Percentiles rank a stretch among this genome's conserved stretches.
Evolutionary conservation across 2,113 vertebrate genomes (phyloP).

Genomic region (Ibidorhyncha struthersii): DNA sequence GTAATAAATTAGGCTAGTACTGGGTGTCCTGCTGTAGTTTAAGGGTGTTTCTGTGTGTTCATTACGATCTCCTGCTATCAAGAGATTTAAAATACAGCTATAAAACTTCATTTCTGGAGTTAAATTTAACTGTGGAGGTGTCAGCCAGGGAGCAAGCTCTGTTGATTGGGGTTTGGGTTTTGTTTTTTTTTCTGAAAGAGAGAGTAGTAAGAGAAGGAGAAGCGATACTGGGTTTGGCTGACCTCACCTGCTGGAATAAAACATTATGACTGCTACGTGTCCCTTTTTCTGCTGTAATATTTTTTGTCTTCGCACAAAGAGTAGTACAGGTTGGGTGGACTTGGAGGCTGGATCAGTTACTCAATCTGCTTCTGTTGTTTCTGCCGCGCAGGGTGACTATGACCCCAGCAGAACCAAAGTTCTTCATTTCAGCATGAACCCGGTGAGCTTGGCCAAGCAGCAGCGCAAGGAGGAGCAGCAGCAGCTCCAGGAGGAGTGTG

Average conservation of each 20-base stretch:
- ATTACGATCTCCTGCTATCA: not conserved
- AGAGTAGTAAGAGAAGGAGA: not conserved
- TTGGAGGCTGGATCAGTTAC: not conserved
- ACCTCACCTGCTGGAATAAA: not conserved
- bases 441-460: conserved; percentile 82
- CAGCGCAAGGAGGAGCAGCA: conserved; percentile 82
- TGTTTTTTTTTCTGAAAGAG: not conserved
- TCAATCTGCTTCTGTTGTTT: not conserved
- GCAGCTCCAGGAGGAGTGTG: conserved; percentile 83
- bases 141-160: not conserved
- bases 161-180: not conserved
- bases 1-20: conserved; percentile 2
- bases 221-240: not conserved
- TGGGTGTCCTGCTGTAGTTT: not conserved
- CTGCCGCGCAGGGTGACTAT: conserved; percentile 82
- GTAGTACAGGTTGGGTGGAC: not conserved
- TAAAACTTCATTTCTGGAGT: conserved; percentile 35
- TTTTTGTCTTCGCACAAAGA: not conserved
- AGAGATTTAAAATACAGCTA: not conserved
- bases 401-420: conserved; percentile 88
- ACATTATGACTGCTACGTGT: not conserved
- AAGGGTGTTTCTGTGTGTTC: not conserved
- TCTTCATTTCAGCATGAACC: conserved; percentile 91
- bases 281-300: not conserved
- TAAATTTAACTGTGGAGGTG: conserved; percentile 20